Evolutionary conservation across 2,888 invertebrate genomes (phyloP).

Genomic region (Tiliacea citrago): DNA sequence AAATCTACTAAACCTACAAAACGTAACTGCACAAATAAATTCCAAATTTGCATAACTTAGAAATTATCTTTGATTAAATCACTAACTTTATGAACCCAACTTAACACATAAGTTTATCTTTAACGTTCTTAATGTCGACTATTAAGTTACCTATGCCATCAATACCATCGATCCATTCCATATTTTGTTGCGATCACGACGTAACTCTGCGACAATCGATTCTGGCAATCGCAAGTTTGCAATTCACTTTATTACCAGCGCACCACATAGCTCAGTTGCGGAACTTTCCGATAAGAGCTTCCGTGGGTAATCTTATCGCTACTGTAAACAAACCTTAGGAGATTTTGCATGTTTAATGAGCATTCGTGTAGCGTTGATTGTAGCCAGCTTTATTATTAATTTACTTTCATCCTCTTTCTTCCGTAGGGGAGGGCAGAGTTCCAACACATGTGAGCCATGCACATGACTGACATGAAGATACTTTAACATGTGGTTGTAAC

Average conservation of each 20-base stretch:
- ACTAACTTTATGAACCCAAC: slow-evolving; percentile 24
- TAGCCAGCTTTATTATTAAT: slow-evolving; percentile 49
- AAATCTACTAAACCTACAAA: slow-evolving; percentile 9
- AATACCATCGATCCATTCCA: slow-evolving; percentile 58
- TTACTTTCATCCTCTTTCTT: slow-evolving; percentile 47
- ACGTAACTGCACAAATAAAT: slow-evolving; percentile 15
- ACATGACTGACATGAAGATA: slow-evolving; percentile 25
- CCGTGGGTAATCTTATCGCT: slow-evolving; percentile 62
- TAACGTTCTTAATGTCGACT: slow-evolving; percentile 26
- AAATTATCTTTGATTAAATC: slow-evolving; percentile 25
- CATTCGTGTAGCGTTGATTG: slow-evolving; percentile 63
- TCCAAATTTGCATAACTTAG: slow-evolving; percentile 17
- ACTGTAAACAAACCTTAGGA: slow-evolving; percentile 55
- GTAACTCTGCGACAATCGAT: slow-evolving; percentile 54
- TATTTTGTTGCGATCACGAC: slow-evolving; percentile 51
- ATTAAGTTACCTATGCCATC: slow-evolving; percentile 41
- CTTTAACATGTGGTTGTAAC: slow-evolving; percentile 15
- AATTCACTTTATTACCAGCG: slow-evolving; percentile 58
- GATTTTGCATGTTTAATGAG: slow-evolving; percentile 72
- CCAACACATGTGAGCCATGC: slow-evolving; percentile 27
- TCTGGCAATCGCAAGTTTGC: slow-evolving; percentile 53
- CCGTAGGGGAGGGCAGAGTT: slow-evolving; percentile 6
- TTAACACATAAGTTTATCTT: slow-evolving; percentile 40
- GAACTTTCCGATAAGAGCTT: slow-evolving; percentile 67
- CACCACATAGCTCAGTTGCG: slow-evolving; percentile 56